Conservation (phyloP, 2,797 vertebrate genomes). For the Intellagama lesueurii region DNA sequence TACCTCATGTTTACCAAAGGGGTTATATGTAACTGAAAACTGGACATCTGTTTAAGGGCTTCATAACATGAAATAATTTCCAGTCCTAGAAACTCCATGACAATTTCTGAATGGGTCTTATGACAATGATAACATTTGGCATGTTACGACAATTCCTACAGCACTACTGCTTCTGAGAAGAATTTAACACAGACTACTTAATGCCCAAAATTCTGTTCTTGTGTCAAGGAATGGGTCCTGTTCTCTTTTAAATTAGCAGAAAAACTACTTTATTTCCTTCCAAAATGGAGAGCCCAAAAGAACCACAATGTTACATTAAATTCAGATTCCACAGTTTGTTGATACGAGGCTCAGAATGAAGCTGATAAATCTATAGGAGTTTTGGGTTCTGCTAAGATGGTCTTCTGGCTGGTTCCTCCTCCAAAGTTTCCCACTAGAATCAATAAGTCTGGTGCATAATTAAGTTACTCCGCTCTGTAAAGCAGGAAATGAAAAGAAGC, state of each 20-base stretch:
- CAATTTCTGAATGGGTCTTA: constrained; percentile 6
- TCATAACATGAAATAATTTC: constrained; percentile 28
- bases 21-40: background rate
- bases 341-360: background rate
- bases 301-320: rapidly evolving
- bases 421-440: background rate
- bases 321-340: background rate
- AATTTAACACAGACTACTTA: constrained; percentile 46
- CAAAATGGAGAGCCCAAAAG: constrained; percentile 9
- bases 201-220: constrained; percentile 26
- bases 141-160: constrained; percentile 20
- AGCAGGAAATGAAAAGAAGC: constrained; percentile 50
- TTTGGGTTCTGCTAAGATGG: constrained; percentile 14
- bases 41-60: constrained; percentile 9
- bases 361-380: background rate
- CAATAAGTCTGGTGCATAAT: constrained; percentile 8
- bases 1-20: too few species aligned
- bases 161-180: constrained; percentile 28
- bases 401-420: constrained; percentile 24
- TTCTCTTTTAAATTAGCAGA: constrained; percentile 22
- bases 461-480: constrained; percentile 37
- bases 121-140: too few species aligned
- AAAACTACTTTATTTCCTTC: constrained; percentile 23
- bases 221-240: background rate
- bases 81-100: constrained; percentile 34